Evolutionary conservation across 2,797 vertebrate species (phyloP).

Genomic region (Arrhamphus sclerolepis): DNA sequence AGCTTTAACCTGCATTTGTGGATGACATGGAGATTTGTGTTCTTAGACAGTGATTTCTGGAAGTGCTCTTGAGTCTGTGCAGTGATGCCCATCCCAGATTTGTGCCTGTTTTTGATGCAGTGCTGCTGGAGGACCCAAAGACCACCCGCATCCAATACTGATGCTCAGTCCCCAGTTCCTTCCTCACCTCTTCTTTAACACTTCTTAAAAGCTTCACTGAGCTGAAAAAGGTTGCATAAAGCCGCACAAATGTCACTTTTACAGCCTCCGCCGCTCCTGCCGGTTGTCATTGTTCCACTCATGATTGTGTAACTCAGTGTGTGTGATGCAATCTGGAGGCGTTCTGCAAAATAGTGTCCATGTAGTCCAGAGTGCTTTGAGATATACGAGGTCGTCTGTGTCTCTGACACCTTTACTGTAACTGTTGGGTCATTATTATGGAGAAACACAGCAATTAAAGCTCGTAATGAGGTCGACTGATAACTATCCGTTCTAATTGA

Average conservation of each 20-base stretch:
- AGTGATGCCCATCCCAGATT: too few species aligned
- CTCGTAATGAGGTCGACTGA: slow-evolving; percentile 65
- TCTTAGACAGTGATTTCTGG: too few species aligned
- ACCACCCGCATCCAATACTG: too few species aligned
- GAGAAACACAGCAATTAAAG: slow-evolving; percentile 66
- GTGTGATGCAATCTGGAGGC: slow-evolving; percentile 14
- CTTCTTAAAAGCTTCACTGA: slow-evolving; percentile 3
- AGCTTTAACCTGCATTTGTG: too few species aligned
- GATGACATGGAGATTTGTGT: too few species aligned
- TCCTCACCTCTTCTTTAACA: background rate
- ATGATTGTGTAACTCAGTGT: slow-evolving; percentile 10
- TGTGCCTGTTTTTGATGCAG: too few species aligned
- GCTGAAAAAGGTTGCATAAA: background rate
- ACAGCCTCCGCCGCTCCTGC: background rate
- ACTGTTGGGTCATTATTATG: slow-evolving; percentile 66
- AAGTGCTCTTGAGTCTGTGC: too few species aligned
- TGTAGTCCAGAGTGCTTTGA: slow-evolving; percentile 25
- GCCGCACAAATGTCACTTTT: background rate
- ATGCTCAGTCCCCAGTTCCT: too few species aligned
- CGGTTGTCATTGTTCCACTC: slow-evolving; percentile 5
- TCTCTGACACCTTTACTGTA: slow-evolving; percentile 55
- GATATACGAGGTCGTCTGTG: slow-evolving; percentile 26
- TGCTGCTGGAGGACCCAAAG: too few species aligned
- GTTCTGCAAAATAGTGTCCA: slow-evolving; percentile 20
- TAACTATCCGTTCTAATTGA: slow-evolving; percentile 66